Evolutionary conservation across 2,797 vertebrate species (phyloP), one percentile per base, ranked within the genome.

Genomic region (Sebastiscus tertius): DNA sequence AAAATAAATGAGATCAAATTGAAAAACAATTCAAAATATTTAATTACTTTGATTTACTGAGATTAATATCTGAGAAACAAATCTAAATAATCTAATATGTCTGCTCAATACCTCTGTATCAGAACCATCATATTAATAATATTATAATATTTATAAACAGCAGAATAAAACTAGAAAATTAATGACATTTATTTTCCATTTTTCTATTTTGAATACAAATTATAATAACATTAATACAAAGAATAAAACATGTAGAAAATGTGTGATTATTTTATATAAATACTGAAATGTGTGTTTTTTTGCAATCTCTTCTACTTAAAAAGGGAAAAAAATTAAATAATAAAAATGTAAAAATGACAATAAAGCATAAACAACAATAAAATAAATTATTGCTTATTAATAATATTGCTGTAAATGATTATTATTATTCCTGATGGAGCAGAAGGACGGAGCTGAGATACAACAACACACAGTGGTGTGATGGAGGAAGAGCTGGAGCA

Each of bases 401-500:
- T 2, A 81, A 68, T 36, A 31, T 36, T 18, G 26, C n/a, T 6
- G 10, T 26, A 14, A n/a, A 39, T 13, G 36, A 36, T 36, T 36
- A 13, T 36, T 13, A 36, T 36, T 36, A 12, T 36, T 67, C 0
- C 42, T 14, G 54, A 20, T 14, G 4, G 18, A 13, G 14, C 33
- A 36, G 56, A 46, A 36, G 31, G 54, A 18, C 4, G 39, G 26
- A 68, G 1, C 31, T 27, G 29, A 18, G 39, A 64, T 39, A 62
- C 5, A 34, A 59, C 14, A 22, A 67, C 6, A 46, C 65, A 67
- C 31, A 70, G 58, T 22, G 72, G 27, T 54, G 58, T 80, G 75
- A 74, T 56, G 78, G 33, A 89, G 76, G 82, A n/a, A 76, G 68
- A 87, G 81, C 74, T 59, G 63, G 46, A 65, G 42, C 70, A 81